Base-by-base conservation (phyloP, 2,888 invertebrate genomes). In the Hermaeophaga mercurialis region DNA sequence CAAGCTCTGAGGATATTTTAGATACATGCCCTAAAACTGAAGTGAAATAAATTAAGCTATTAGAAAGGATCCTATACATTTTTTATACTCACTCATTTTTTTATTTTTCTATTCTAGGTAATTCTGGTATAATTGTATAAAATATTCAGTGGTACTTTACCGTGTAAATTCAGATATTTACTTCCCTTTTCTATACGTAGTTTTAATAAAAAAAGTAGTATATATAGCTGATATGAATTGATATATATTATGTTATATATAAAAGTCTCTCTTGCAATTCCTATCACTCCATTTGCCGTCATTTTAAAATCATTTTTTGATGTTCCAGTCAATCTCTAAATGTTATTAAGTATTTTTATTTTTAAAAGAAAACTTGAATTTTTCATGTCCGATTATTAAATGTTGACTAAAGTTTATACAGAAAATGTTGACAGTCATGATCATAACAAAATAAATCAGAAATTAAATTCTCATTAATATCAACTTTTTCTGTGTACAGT, bases 191-290 rank as follows among this genome's bases (percentile, higher is more conserved):
- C 15, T 1, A 18, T 39, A 39, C 22, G 18, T 41, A 18, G 2
- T 33, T 31, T 34, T 33, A 19, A 26, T 47, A 18, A 47, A 44
- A 44, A 47, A 34, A 47, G 34, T 34, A 47, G 14, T 17, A 48
- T 24, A 39, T 26, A 48, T 24, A 26, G 28, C 63, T 71, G 70
- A 73, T 72, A 72, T 73, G 73, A 70, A 67, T 65, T 70, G 72
- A 72, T 73, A 71, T 68, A 62, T 69, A n/a, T n/a, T n/a, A 62
- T 58, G 70, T 70, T 71, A 57, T 67, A 56, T 19, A 61, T n/a
- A n/a, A n/a, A 61, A 64, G 71, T 71, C 71, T 70, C 66, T 60
- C 59, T 55, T 59, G 50, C 60, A 55, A 47, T 64, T 46, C 54
- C 59, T 57, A 38, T 31, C 59, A 57, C 9, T 48, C 54, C 39